These are phyloP conservation scores for Neoascia interrupta DNA, from an alignment of 2,888 invertebrate genomes.

Conservation along the genomic window DNA sequence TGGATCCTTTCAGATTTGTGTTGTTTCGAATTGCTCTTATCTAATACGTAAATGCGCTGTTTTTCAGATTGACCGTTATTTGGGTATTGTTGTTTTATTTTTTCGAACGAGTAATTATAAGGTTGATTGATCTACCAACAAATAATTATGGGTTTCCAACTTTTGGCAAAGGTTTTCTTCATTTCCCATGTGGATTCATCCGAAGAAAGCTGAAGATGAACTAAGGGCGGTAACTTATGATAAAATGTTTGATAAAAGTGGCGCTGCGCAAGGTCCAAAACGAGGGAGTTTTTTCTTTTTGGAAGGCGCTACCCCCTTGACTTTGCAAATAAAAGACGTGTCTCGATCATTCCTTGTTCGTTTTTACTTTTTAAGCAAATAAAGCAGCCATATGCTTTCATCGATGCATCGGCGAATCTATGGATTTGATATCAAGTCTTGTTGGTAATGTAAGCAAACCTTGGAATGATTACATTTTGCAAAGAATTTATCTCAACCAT, in stretches of 20 bases:
- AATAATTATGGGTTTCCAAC: no score
- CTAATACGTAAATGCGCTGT: neutral
- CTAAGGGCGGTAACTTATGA: no score
- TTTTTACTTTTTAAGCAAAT: slow-evolving; percentile 37
- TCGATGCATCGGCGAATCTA: slow-evolving; percentile 34
- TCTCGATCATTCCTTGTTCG: neutral
- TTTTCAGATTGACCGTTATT: neutral
- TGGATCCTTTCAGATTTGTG: slow-evolving; percentile 26
- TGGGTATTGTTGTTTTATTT: neutral
- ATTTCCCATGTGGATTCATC: neutral
- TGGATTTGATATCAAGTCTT: neutral
- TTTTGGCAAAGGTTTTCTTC: no score
- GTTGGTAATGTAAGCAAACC: neutral
- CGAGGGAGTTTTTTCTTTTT: slow-evolving; percentile 55
- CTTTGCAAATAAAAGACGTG: slow-evolving; percentile 46
- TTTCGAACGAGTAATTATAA: neutral
- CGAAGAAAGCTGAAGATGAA: neutral
- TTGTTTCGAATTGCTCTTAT: neutral
- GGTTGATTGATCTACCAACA: no score
- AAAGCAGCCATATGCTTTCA: slow-evolving; percentile 53
- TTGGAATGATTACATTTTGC: slow-evolving; percentile 11
- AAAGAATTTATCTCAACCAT: slow-evolving; percentile 5
- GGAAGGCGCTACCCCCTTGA: slow-evolving; percentile 57
- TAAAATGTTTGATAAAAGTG: slow-evolving; percentile 47
- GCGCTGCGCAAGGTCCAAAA: slow-evolving; percentile 51